Evolutionary conservation across 2,113 vertebrate species (phyloP).

Genomic region (Pachycephala philippinensis): DNA sequence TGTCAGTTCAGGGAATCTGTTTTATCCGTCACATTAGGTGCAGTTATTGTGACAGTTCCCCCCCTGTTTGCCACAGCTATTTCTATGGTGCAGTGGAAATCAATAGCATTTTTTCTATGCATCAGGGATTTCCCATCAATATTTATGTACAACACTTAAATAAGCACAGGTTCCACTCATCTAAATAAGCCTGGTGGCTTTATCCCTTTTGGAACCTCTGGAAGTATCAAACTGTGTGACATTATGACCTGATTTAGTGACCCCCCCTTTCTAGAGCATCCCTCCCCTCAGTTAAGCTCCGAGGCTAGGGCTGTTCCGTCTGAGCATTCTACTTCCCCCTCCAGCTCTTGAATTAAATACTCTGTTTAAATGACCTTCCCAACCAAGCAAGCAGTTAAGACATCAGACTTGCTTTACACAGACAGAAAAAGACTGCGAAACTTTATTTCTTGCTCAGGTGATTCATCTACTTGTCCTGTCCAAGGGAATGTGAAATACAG

Average conservation of each 20-base stretch:
- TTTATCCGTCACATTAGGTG: background rate
- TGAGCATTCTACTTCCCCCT: background rate
- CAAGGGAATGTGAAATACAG: background rate
- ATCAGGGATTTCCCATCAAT: background rate
- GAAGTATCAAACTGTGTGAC: background rate
- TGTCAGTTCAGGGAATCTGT: background rate
- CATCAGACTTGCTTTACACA: background rate
- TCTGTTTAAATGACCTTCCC: background rate
- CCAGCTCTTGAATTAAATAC: background rate
- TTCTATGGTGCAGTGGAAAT: background rate
- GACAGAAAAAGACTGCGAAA: background rate
- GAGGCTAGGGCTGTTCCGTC: background rate
- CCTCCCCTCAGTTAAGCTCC: background rate
- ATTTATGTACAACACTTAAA: background rate
- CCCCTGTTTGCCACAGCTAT: background rate
- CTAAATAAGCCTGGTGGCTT: background rate
- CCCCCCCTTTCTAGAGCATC: background rate
- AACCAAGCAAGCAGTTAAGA: background rate
- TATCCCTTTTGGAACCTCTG: background rate
- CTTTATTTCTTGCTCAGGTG: background rate
- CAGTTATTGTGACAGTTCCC: background rate
- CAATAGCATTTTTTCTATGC: background rate
- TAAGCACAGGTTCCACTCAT: background rate
- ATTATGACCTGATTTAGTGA: background rate
- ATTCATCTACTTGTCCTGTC: background rate